Conservation (phyloP, 1,140 invertebrate genomes). For the Drosophila rufa region DNA sequence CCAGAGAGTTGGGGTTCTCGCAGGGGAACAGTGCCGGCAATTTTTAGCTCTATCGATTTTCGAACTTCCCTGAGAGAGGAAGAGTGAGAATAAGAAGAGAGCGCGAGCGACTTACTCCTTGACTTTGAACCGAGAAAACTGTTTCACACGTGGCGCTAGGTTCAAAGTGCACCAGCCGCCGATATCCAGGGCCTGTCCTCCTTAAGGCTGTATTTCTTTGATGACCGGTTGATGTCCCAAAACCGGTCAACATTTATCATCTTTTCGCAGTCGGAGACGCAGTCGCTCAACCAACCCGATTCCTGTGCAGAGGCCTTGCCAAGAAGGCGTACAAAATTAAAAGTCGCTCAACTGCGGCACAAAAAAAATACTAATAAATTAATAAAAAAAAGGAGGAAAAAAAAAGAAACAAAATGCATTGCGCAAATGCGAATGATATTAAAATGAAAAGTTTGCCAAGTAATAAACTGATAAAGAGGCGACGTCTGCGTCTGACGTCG, state of each 20-base stretch:
- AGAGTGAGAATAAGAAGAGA: not conserved
- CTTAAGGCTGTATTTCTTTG: not conserved
- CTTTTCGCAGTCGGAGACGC: constrained; percentile 9
- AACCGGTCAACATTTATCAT: constrained; percentile 76
- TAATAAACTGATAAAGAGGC: constrained; percentile 84
- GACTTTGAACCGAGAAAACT: constrained; percentile 48
- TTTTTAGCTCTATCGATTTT: constrained; percentile 84
- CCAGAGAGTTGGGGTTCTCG: not conserved
- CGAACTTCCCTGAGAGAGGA: constrained; percentile 13
- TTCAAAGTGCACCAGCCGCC: constrained; percentile 32
- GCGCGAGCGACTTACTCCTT: constrained; percentile 15
- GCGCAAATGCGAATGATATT: constrained; percentile 82
- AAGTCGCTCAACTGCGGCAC: constrained; percentile 69
- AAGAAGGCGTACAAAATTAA: constrained; percentile 82
- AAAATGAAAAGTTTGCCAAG: constrained; percentile 83
- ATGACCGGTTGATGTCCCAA: constrained; percentile 25
- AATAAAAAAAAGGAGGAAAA: constrained; percentile 1
- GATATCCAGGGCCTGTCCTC: constrained; percentile 12
- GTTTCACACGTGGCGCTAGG: constrained; percentile 18
- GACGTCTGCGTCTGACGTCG: constrained; percentile 74
- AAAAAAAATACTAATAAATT: constrained; percentile 17
- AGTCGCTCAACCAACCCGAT: constrained; percentile 68
- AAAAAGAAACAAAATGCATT: constrained; percentile 65
- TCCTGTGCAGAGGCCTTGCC: constrained; percentile 43
- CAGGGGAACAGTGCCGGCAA: constrained; percentile 50